Conservation (phyloP, 2,113 vertebrate species). For the Hippocampus guttulatus region DNA sequence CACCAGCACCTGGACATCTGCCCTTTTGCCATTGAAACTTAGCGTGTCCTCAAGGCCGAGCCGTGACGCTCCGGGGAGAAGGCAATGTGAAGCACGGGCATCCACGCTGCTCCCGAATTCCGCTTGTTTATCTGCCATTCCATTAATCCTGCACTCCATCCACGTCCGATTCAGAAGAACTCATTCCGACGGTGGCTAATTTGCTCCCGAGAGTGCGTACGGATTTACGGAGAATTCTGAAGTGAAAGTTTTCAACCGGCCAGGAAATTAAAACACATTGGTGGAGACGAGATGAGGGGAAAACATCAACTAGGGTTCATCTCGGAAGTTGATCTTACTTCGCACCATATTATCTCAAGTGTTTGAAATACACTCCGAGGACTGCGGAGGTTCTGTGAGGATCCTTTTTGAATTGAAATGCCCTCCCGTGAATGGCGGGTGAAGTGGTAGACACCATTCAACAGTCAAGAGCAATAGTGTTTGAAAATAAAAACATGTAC, state of each 20-base stretch:
- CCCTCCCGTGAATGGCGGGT: too few relatives aligned
- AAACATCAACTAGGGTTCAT: not conserved
- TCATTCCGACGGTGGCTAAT: conserved; percentile 48
- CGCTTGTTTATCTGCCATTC: conserved; percentile 38
- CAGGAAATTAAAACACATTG: conserved; percentile 36
- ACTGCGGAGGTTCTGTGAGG: not conserved
- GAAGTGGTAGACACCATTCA: too few relatives aligned
- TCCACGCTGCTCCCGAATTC: conserved; percentile 23
- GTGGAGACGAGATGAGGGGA: conserved; percentile 20
- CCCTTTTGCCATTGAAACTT: conserved; percentile 67
- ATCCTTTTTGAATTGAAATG: not conserved
- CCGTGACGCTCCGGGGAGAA: conserved; percentile 36
- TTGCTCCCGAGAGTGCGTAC: conserved; percentile 19
- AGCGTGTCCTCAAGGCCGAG: conserved; percentile 40
- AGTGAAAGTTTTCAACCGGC: conserved; percentile 18
- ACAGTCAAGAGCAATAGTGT: too few relatives aligned
- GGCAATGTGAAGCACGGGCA: not conserved
- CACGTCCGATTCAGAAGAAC: conserved; percentile 31
- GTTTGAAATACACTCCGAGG: not conserved
- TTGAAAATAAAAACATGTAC: too few relatives aligned
- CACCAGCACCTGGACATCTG: conserved; percentile 60
- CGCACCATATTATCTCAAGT: not conserved
- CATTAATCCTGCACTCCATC: conserved; percentile 49
- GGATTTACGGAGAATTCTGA: conserved; percentile 25
- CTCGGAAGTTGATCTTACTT: not conserved